These are phyloP conservation scores for Allolobophora icterica DNA, from an alignment of 2,888 invertebrate genomes.

Conservation along the genomic window DNA sequence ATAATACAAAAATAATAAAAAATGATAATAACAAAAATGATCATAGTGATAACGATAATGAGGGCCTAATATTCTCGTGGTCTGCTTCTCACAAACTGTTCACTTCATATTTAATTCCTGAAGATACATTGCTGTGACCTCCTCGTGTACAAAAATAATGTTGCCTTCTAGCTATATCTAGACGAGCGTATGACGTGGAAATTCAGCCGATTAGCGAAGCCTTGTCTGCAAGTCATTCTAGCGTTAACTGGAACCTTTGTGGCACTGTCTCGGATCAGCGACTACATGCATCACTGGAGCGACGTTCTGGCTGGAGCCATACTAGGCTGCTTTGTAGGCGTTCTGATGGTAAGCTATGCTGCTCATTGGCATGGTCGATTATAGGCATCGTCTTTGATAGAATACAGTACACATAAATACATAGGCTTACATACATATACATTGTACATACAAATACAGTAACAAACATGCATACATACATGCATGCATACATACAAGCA, in stretches of 20 bases:
- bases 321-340: constrained; percentile 66
- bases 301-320: constrained; percentile 84
- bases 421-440: neutral
- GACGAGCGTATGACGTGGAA: constrained; percentile 83
- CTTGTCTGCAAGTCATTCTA: constrained; percentile 73
- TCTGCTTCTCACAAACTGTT: no score
- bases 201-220: constrained; percentile 80
- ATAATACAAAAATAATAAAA: no score
- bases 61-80: no score
- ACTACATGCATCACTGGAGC: constrained; percentile 71
- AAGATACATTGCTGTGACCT: no score
- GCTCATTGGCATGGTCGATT: neutral
- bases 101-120: no score
- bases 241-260: constrained; percentile 74
- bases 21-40: no score
- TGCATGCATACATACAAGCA: no score
- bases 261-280: constrained; percentile 81
- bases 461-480: no score
- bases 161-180: constrained; percentile 75
- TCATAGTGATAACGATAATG: no score
- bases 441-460: no score
- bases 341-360: constrained; percentile 53
- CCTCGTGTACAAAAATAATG: neutral
- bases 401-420: neutral
- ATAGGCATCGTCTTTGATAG: neutral